Evolutionary conservation across 1,140 invertebrate species (phyloP), one percentile per base, ranked within the genome.

Genomic region (Ceratosolen fusciceps): DNA sequence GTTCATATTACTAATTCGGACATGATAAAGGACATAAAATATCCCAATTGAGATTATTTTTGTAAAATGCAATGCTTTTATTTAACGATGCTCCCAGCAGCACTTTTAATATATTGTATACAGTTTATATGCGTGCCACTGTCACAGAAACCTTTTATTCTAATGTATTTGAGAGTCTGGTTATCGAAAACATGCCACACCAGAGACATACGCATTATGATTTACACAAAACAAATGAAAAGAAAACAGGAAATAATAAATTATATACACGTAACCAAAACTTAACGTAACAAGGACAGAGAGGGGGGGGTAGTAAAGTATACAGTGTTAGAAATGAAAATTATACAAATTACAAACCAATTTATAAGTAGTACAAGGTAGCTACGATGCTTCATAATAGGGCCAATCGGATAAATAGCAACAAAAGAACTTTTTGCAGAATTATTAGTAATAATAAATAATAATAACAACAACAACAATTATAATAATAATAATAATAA

Each of bases 141-240:
- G 56, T 73, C 47, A 73, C 68, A 72, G 24, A 12, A 56, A 47
- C 54, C 29, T 73, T 54, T 47, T n/a, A n/a, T 34, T 21, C 31
- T 65, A 34, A 62, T 31, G 14, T 52, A 68, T 68, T 26, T 34
- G n/a, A 77, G 24, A 62, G 24, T 80, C 65, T 43, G 68, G 73
- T 85, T 83, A 83, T 62, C 83, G 71, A 82, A 86, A 84, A 83
- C 85, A 86, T 86, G 85, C 85, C 83, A 84, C 83, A 84, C 83
- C 77, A 83, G 84, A 84, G 82, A 83, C 77, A 31, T 85, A 83
- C 80, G 83, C 71, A 86, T 83, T 78, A 75, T 47, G 60, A 75
- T 14, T 54, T 82, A 82, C 73, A 85, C 82, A 83, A n/a, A 83
- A 84, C 80, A 82, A 83, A 85, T 74, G 72, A 75, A 81, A 81